phyloP scores from a whole-genome alignment of 2,888 invertebrate species.

The Folsomia manolachei region DNA sequence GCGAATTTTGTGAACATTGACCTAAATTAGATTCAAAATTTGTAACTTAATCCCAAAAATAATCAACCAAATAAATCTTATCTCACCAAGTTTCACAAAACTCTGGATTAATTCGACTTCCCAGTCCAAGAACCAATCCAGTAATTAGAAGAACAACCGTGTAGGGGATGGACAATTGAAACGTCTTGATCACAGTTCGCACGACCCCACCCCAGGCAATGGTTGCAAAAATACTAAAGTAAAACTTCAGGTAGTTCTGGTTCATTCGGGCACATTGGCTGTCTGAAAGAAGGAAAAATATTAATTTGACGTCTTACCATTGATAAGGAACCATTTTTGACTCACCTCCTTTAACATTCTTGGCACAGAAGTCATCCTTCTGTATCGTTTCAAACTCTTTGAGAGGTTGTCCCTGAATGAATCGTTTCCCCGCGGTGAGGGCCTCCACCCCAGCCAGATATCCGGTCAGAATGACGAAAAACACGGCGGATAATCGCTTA shows the following conservation, averaged over 20 bases:
- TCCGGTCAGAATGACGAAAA: background rate
- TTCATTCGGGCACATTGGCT: slow-evolving; percentile 35
- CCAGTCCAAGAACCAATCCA: slow-evolving; percentile 53
- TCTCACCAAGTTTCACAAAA: slow-evolving; percentile 38
- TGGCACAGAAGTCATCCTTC: slow-evolving; percentile 30
- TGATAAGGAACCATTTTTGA: background rate
- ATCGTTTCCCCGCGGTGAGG: background rate
- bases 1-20: slow-evolving; percentile 47
- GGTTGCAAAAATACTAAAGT: slow-evolving; percentile 44
- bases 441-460: slow-evolving; percentile 22
- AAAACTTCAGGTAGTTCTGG: slow-evolving; percentile 40
- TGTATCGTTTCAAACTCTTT: slow-evolving; percentile 26
- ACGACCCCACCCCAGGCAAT: slow-evolving; percentile 49
- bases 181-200: slow-evolving; percentile 44
- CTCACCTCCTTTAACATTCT: slow-evolving; percentile 22
- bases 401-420: slow-evolving; percentile 22
- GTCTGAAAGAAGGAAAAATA: background rate
- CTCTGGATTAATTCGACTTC: slow-evolving; percentile 25
- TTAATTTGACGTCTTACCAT: background rate
- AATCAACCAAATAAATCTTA: too few species aligned
- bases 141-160: slow-evolving; percentile 54
- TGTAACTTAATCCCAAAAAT: too few species aligned
- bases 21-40: too few species aligned
- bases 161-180: slow-evolving; percentile 53
- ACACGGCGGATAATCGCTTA: background rate